phyloP scores from a whole-genome alignment of 2,113 vertebrate species.

The Balaeniceps rex region DNA sequence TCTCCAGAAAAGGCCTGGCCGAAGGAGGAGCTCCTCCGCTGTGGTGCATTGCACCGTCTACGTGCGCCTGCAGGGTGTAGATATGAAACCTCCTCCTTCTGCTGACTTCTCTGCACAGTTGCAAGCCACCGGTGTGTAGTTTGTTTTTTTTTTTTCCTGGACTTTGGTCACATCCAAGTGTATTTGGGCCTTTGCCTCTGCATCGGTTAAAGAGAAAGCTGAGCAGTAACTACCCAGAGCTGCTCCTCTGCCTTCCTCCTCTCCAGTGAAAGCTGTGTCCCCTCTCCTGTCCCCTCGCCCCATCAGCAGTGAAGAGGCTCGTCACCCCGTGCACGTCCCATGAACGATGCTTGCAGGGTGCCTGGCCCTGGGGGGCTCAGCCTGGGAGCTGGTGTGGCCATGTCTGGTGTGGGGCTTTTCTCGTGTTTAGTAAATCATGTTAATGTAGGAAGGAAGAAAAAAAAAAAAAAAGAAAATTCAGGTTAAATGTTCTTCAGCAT shows the following conservation, averaged over 20 bases:
- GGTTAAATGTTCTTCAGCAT: neutral
- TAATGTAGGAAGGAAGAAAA: neutral
- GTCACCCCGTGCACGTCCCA: neutral
- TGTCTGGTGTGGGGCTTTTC: neutral
- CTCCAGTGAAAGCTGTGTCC: accelerated
- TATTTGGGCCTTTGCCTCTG: neutral
- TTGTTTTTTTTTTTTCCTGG: neutral
- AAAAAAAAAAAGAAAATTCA: neutral
- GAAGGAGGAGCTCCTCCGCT: neutral
- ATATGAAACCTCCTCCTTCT: neutral
- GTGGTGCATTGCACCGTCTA: neutral
- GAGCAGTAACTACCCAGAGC: neutral
- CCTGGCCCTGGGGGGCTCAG: accelerated
- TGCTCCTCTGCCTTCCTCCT: neutral
- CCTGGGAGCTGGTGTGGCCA: neutral
- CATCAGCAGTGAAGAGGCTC: neutral
- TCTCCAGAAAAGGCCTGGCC: neutral
- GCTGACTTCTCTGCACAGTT: neutral
- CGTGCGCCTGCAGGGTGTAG: accelerated
- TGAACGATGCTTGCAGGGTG: neutral
- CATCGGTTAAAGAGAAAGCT: neutral
- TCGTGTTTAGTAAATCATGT: neutral
- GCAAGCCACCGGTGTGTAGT: neutral
- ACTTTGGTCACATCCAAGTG: accelerated
- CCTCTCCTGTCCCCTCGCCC: neutral